phyloP scores from a whole-genome alignment of 2,888 invertebrate species.

The Caenorhabditis sp. region DNA sequence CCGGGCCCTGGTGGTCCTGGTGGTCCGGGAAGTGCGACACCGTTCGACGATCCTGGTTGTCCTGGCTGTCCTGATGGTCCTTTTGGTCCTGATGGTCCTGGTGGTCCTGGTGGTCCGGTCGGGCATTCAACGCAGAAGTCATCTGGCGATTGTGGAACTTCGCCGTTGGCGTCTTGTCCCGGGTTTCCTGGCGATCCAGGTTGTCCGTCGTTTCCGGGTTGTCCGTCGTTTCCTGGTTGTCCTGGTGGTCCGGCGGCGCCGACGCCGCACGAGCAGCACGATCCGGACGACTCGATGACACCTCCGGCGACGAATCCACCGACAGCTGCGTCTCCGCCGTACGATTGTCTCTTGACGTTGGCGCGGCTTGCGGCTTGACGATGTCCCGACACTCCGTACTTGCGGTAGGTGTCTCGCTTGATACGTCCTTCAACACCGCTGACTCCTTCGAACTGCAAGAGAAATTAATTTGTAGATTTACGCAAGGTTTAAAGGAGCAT shows the following conservation, averaged over 20 bases:
- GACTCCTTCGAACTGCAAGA: slow-evolving; percentile 42
- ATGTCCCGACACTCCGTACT: slow-evolving; percentile 20
- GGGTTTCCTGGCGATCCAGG: slow-evolving; percentile 50
- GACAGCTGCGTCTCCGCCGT: slow-evolving; percentile 34
- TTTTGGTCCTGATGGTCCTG: slow-evolving; percentile 46
- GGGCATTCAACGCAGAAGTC: slow-evolving; percentile 56
- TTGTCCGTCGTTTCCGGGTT: slow-evolving; percentile 51
- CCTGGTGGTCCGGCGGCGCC: slow-evolving; percentile 52
- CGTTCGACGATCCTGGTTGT: slow-evolving; percentile 49
- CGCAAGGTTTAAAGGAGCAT: too few relatives aligned
- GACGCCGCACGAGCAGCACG: slow-evolving; percentile 45
- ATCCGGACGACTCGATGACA: slow-evolving; percentile 17
- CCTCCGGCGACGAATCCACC: slow-evolving; percentile 27
- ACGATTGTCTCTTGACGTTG: slow-evolving; percentile 26
- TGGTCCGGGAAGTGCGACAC: slow-evolving; percentile 55
- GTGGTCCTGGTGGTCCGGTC: slow-evolving; percentile 48
- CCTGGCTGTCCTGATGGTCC: slow-evolving; percentile 44
- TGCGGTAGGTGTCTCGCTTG: slow-evolving; percentile 38
- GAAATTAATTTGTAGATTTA: neutral
- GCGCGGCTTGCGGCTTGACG: slow-evolving; percentile 16
- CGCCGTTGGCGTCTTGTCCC: slow-evolving; percentile 52
- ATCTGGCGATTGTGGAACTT: slow-evolving; percentile 33
- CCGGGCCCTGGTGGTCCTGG: slow-evolving; percentile 42
- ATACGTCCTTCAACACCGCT: slow-evolving; percentile 41
- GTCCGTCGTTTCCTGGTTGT: slow-evolving; percentile 50